Evolutionary conservation across 2,888 invertebrate species (phyloP).

Genomic region (Drosophila nigricruria): DNA sequence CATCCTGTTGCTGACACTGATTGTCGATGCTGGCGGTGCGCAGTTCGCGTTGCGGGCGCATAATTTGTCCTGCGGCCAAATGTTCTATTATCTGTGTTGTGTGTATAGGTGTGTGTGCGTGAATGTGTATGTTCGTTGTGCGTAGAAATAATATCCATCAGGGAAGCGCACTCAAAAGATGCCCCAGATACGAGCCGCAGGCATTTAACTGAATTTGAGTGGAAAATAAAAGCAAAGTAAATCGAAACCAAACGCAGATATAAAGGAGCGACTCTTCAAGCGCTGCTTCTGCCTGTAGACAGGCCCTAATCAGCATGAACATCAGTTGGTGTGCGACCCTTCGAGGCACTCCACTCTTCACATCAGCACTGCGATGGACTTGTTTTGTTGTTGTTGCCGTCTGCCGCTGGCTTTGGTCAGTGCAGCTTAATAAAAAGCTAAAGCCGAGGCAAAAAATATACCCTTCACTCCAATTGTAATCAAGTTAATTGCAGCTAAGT

Average conservation of each 20-base stretch:
- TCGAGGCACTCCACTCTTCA: constrained; percentile 11
- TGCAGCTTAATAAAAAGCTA: constrained; percentile 26
- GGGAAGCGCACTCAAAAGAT: constrained; percentile 50
- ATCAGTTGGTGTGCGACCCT: constrained; percentile 27
- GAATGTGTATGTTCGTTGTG: constrained; percentile 20
- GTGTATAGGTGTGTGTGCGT: constrained; percentile 11
- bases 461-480: constrained; percentile 63
- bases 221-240: constrained; percentile 61
- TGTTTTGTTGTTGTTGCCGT: constrained; percentile 8
- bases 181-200: constrained; percentile 64
- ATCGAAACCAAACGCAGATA: constrained; percentile 45
- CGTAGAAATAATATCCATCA: constrained; percentile 63
- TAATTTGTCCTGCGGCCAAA: constrained; percentile 78
- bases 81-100: constrained; percentile 68
- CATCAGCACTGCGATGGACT: constrained; percentile 21
- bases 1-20: constrained; percentile 78
- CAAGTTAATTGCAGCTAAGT: constrained; percentile 72
- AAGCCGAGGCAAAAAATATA: not conserved
- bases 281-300: constrained; percentile 32
- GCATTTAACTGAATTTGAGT: constrained; percentile 76
- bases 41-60: constrained; percentile 45
- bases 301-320: constrained; percentile 57
- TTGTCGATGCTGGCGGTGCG: constrained; percentile 55
- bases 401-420: constrained; percentile 3
- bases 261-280: constrained; percentile 33